Percentiles rank a stretch among this genome's conserved stretches.
Evolutionary conservation across 1,140 invertebrate species (phyloP).

Genomic region (Drosophila carrolli): DNA sequence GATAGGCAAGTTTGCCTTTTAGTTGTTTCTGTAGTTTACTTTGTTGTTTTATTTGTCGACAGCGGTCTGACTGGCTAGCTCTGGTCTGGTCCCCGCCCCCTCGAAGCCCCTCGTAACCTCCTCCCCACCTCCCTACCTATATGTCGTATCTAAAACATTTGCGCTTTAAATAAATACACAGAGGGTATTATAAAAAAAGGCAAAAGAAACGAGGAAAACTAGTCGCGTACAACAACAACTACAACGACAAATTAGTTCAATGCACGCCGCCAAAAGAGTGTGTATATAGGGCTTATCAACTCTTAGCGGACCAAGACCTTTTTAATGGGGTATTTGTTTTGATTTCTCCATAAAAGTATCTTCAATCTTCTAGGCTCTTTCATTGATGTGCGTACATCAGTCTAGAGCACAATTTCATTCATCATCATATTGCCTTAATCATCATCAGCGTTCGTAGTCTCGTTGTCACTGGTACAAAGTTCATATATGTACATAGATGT

Average conservation of each 20-base stretch:
- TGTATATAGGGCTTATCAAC: slow-evolving; percentile 23
- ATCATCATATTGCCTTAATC: slow-evolving; percentile 47
- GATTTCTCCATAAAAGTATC: background rate
- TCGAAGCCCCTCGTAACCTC: slow-evolving; percentile 2
- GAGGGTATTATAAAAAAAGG: slow-evolving; percentile 70
- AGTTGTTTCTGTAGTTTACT: slow-evolving; percentile 64
- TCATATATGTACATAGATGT: slow-evolving; percentile 48
- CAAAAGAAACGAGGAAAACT: slow-evolving; percentile 56
- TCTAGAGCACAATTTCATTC: slow-evolving; percentile 35
- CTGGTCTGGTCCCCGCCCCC: slow-evolving; percentile 24
- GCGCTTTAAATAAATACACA: slow-evolving; percentile 82
- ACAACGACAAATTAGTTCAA: slow-evolving; percentile 74
- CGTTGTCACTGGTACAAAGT: slow-evolving; percentile 76
- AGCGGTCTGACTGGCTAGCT: slow-evolving; percentile 48
- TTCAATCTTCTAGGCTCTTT: slow-evolving; percentile 9
- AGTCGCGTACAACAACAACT: slow-evolving; percentile 39
- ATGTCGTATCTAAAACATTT: slow-evolving; percentile 83
- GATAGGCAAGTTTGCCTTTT: slow-evolving; percentile 77
- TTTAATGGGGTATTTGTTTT: slow-evolving; percentile 30
- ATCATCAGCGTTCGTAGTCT: slow-evolving; percentile 28
- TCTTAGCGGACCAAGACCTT: slow-evolving; percentile 4
- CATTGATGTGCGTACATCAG: slow-evolving; percentile 37
- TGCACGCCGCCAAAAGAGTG: slow-evolving; percentile 67
- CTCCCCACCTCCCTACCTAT: slow-evolving; percentile 23
- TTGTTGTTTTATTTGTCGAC: slow-evolving; percentile 49